These are phyloP conservation scores for Branchipolynoe longqiensis DNA, from an alignment of 2,888 invertebrate species.

Conservation along the genomic window DNA sequence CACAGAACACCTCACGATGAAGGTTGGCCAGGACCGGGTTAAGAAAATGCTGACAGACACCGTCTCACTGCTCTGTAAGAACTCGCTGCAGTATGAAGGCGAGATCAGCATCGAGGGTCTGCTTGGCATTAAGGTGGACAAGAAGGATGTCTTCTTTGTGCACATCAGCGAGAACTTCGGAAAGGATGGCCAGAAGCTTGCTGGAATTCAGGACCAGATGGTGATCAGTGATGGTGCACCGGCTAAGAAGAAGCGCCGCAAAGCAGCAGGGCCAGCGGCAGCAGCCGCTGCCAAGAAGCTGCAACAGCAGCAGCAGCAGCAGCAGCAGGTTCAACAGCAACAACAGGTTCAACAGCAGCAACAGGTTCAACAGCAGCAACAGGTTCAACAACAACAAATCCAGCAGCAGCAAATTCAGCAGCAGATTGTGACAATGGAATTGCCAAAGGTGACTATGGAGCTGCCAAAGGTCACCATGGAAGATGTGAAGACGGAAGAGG, in stretches of 20 bases:
- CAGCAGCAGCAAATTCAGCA: not conserved
- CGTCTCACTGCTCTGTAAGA: slow-evolving; percentile 43
- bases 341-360: not conserved
- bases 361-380: not conserved
- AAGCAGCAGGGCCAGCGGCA: too few species aligned
- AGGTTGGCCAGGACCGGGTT: slow-evolving; percentile 43
- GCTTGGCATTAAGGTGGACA: slow-evolving; percentile 46
- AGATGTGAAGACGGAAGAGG: slow-evolving; percentile 30
- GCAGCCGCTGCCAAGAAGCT: not conserved
- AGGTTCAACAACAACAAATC: not conserved
- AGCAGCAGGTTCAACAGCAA: not conserved
- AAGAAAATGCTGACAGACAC: slow-evolving; percentile 48
- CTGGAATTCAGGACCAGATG: not conserved
- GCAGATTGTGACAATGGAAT: not conserved
- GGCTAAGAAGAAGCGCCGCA: slow-evolving; percentile 36
- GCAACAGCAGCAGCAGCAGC: slow-evolving; percentile 7
- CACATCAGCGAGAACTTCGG: slow-evolving; percentile 51
- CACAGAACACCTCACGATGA: slow-evolving; percentile 1
- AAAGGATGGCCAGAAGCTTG: slow-evolving; percentile 1
- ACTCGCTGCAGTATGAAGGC: slow-evolving; percentile 19
- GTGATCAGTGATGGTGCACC: slow-evolving; percentile 23
- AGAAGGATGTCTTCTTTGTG: slow-evolving; percentile 55
- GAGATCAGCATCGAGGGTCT: slow-evolving; percentile 52
- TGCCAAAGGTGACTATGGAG: slow-evolving; percentile 6
- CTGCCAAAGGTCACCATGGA: not conserved